Evolutionary conservation across 1,140 invertebrate genomes (phyloP).

Genomic region (Meteorus sp.): DNA sequence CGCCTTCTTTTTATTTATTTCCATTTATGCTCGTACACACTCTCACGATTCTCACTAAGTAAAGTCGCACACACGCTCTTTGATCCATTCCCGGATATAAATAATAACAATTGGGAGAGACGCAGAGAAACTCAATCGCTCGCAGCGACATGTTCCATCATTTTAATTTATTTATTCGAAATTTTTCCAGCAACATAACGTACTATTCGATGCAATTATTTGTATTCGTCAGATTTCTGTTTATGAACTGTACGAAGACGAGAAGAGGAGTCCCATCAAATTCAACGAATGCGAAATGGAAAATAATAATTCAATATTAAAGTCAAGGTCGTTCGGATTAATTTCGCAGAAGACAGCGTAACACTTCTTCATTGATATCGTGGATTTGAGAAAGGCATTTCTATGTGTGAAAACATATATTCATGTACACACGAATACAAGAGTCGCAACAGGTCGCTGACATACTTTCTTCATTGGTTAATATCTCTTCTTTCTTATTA

Average conservation of each 20-base stretch:
- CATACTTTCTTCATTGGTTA: conserved; percentile 52
- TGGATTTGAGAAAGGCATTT: too few relatives aligned
- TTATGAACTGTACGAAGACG: too few relatives aligned
- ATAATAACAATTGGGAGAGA: too few relatives aligned
- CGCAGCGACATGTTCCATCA: conserved; percentile 4
- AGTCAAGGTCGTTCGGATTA: conserved; percentile 25
- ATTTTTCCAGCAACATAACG: too few relatives aligned
- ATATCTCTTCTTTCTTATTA: conserved; percentile 34
- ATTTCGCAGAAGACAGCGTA: conserved; percentile 24
- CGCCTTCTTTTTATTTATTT: too few relatives aligned
- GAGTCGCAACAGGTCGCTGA: conserved; percentile 45
- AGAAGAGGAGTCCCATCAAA: too few relatives aligned
- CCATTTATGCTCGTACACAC: neutral
- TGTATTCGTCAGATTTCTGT: too few relatives aligned
- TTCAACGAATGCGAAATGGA: too few relatives aligned
- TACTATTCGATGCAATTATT: too few relatives aligned
- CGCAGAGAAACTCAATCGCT: conserved; percentile 17
- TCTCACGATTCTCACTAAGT: neutral
- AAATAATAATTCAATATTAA: neutral
- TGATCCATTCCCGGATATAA: conserved; percentile 22
- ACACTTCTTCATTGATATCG: conserved; percentile 25
- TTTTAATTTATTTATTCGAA: conserved; percentile 2
- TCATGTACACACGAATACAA: too few relatives aligned
- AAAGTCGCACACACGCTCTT: conserved; percentile 16
- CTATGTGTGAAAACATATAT: too few relatives aligned